Conservation (phyloP, 2,797 vertebrate genomes). For the Monodelphis domestica region DNA sequence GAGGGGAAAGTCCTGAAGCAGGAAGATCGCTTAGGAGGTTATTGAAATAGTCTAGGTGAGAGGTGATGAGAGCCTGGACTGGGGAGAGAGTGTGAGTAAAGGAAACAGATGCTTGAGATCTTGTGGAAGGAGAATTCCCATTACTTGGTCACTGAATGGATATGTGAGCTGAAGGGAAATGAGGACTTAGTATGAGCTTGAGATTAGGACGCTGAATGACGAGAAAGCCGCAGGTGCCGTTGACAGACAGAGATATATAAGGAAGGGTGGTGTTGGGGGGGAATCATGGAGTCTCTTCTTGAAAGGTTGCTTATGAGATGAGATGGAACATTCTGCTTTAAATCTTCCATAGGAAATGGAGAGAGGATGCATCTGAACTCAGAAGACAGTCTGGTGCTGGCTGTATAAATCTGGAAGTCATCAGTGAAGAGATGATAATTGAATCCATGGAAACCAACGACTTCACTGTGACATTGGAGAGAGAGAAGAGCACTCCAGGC, state of each 20-base stretch:
- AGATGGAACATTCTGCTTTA: not conserved
- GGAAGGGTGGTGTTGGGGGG: not conserved
- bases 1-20: not conserved
- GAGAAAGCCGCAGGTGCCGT: not conserved
- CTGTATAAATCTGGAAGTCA: not conserved
- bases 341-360: not conserved
- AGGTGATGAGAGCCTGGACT: not conserved
- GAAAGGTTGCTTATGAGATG: not conserved
- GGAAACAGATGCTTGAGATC: not conserved
- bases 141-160: not conserved
- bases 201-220: not conserved
- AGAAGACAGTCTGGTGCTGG: not conserved
- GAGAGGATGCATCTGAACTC: not conserved
- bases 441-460: not conserved
- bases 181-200: not conserved
- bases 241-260: not conserved
- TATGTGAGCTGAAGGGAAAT: not conserved
- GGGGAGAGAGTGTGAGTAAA: not conserved
- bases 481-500: not conserved
- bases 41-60: not conserved
- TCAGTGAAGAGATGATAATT: not conserved
- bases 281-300: not conserved
- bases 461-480: not conserved
- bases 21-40: not conserved
- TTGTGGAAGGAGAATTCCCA: not conserved